Evolutionary conservation across 2,113 vertebrate genomes (phyloP).

Genomic region (Salvator merianae): DNA sequence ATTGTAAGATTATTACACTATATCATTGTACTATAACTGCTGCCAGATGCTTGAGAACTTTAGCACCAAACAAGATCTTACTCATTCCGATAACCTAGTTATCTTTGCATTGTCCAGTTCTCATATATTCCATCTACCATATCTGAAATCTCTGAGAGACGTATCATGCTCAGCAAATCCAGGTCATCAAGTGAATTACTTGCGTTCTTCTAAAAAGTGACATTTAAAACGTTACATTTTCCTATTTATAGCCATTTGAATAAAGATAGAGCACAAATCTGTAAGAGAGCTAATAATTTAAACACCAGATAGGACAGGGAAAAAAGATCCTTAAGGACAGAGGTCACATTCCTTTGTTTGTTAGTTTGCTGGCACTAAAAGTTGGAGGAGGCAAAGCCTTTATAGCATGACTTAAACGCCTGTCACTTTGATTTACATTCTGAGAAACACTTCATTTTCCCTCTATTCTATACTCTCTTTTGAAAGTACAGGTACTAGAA

Average conservation of each 20-base stretch:
- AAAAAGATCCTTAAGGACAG: background rate
- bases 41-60: background rate
- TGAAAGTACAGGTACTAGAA: background rate
- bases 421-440: background rate
- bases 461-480: background rate
- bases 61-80: background rate
- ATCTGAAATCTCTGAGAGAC: background rate
- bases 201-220: background rate
- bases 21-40: background rate
- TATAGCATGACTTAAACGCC: background rate
- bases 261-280: constrained; percentile 5
- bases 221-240: background rate
- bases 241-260: constrained; percentile 11
- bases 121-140: background rate
- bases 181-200: background rate
- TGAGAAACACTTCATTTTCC: background rate
- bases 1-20: background rate
- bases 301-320: background rate
- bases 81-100: background rate
- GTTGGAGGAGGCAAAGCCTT: background rate
- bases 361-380: background rate
- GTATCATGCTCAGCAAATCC: background rate
- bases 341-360: constrained; percentile 6
- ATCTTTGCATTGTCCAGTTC: background rate
- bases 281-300: constrained; percentile 2